A percentile compares a stretch with the other conserved stretches of the same genome.
phyloP scores from a whole-genome alignment of 2,113 vertebrate genomes.

The Condylura cristata region DNA sequence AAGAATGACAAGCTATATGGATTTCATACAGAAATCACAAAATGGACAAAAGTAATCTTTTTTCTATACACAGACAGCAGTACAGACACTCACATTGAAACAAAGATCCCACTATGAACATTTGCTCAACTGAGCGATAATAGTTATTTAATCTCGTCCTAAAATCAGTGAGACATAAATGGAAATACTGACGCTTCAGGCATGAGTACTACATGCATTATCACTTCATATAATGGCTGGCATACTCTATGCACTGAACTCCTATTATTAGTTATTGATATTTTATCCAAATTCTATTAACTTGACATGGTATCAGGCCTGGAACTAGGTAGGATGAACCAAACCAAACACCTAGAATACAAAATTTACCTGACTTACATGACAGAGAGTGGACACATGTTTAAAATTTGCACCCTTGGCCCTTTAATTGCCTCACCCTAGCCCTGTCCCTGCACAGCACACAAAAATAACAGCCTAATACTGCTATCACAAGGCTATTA shows the following conservation, averaged over 20 bases:
- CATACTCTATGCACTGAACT: neutral
- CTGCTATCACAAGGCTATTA: neutral
- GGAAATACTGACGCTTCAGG: neutral
- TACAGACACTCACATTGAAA: neutral
- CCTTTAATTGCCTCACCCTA: neutral
- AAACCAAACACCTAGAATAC: neutral
- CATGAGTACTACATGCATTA: neutral
- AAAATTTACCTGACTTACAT: neutral
- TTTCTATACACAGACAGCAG: neutral
- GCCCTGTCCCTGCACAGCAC: neutral
- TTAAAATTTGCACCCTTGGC: neutral
- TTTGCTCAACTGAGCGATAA: neutral
- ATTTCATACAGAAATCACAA: neutral
- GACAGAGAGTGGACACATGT: neutral
- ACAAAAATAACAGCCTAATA: neutral
- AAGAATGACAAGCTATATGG: neutral
- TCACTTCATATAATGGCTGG: neutral
- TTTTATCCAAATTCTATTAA: neutral
- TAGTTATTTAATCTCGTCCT: neutral
- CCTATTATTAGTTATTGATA: neutral
- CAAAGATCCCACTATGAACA: neutral
- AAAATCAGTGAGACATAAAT: constrained; percentile 8
- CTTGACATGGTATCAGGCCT: neutral
- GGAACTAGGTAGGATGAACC: neutral
- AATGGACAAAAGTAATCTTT: neutral